phyloP scores from a whole-genome alignment of 2,888 invertebrate genomes.

The Plagodis pulveraria region DNA sequence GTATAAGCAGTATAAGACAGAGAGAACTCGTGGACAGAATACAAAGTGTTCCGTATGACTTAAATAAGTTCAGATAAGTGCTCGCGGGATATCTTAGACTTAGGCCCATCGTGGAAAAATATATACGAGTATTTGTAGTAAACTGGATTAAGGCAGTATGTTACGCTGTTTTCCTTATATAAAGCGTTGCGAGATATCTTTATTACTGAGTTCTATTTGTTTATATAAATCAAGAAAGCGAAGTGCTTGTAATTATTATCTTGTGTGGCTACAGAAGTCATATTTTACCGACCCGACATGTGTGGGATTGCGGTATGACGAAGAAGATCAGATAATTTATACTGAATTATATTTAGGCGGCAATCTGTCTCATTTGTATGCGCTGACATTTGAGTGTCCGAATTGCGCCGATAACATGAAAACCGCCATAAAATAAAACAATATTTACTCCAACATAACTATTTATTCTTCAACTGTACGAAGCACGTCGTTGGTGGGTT shows the following conservation, averaged over 20 bases:
- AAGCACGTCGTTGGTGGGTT: conserved; percentile 24
- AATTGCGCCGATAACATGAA: conserved; percentile 55
- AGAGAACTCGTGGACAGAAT: conserved; percentile 29
- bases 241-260: no score
- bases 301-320: no score
- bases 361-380: conserved; percentile 47
- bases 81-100: conserved; percentile 27
- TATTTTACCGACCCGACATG: no score
- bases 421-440: conserved; percentile 54
- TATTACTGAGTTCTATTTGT: no score
- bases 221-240: no score
- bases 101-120: conserved; percentile 13
- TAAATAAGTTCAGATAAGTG: conserved; percentile 17
- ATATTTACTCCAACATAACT: conserved; percentile 50
- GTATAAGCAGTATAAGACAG: conserved; percentile 22
- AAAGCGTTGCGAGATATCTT: not conserved
- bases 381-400: conserved; percentile 41
- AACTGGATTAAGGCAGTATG: conserved; percentile 22
- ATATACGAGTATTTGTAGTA: conserved; percentile 18
- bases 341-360: conserved; percentile 12
- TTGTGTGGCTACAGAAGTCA: no score
- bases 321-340: conserved; percentile 10
- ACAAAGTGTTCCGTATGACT: conserved; percentile 27
- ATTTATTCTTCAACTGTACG: conserved; percentile 39
- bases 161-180: conserved; percentile 21